Evolutionary conservation across 2,113 vertebrate genomes (phyloP).

Genomic region (Lampris megalopsis): DNA sequence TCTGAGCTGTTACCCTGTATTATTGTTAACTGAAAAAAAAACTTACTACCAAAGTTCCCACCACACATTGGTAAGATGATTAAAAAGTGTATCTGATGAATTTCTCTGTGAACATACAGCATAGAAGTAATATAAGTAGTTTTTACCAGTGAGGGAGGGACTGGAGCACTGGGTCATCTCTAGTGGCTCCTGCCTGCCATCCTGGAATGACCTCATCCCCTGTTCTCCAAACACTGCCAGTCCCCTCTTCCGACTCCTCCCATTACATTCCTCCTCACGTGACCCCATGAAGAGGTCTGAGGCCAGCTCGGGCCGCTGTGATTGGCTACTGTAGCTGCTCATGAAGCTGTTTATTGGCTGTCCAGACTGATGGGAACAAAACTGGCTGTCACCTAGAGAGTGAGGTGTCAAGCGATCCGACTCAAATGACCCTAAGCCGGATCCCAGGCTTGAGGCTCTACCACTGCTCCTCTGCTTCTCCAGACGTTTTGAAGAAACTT

Average conservation of each 20-base stretch:
- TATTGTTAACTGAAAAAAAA: not conserved
- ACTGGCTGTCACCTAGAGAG: slow-evolving; percentile 91
- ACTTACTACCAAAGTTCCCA: not conserved
- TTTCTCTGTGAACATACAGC: slow-evolving; percentile 8
- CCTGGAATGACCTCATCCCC: slow-evolving; percentile 91
- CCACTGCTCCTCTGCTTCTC: slow-evolving; percentile 89
- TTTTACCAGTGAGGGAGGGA: slow-evolving; percentile 88
- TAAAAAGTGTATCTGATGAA: not conserved
- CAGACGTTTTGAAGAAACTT: slow-evolving; percentile 85
- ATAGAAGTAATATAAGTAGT: slow-evolving; percentile 16
- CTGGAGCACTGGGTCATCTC: slow-evolving; percentile 83
- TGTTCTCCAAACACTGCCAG: slow-evolving; percentile 93
- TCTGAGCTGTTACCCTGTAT: not conserved
- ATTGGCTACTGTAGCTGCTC: slow-evolving; percentile 90
- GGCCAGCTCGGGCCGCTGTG: slow-evolving; percentile 78
- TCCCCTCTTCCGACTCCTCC: slow-evolving; percentile 87
- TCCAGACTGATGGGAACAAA: slow-evolving; percentile 89
- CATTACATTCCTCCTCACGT: slow-evolving; percentile 83
- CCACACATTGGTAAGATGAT: not conserved
- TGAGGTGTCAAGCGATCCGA: slow-evolving; percentile 90
- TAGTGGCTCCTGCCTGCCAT: slow-evolving; percentile 85
- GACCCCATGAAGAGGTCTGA: slow-evolving; percentile 88
- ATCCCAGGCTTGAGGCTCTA: slow-evolving; percentile 81
- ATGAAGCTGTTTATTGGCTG: slow-evolving; percentile 87
- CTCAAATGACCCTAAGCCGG: slow-evolving; percentile 90